These are phyloP conservation scores for Stercorarius parasiticus DNA, from an alignment of 2,113 vertebrate species.

Conservation along the genomic window DNA sequence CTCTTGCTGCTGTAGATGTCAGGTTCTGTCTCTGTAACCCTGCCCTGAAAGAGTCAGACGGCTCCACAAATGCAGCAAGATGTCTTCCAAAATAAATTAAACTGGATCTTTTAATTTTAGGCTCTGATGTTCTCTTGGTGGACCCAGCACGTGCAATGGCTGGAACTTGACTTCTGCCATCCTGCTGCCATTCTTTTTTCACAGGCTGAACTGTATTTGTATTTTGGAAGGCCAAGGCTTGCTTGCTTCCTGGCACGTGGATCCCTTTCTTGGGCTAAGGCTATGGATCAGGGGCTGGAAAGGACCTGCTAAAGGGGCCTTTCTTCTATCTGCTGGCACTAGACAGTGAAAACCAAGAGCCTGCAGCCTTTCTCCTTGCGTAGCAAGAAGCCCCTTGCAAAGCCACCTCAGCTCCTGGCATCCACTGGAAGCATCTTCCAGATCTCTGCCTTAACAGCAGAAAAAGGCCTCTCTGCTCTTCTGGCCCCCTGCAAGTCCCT, in stretches of 20 bases:
- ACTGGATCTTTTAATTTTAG: background rate
- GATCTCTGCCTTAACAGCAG: background rate
- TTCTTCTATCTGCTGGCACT: background rate
- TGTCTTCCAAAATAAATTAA: background rate
- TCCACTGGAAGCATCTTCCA: background rate
- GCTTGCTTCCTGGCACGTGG: background rate
- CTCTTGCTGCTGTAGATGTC: conserved; percentile 26
- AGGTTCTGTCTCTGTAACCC: conserved; percentile 15
- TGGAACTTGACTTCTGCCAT: background rate
- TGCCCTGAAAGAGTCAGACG: background rate
- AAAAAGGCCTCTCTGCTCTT: background rate
- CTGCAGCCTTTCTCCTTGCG: background rate
- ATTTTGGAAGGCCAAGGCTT: background rate
- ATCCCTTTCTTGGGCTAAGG: background rate
- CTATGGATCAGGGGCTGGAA: background rate
- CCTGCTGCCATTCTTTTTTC: fast-evolving
- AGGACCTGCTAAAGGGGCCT: background rate
- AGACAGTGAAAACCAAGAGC: background rate
- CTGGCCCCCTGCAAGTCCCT: background rate
- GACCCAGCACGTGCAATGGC: background rate
- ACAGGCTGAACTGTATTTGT: background rate
- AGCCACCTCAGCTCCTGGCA: background rate
- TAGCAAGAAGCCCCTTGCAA: background rate
- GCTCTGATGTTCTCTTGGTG: background rate
- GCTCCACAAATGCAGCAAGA: background rate